Evolutionary conservation across 2,888 invertebrate genomes (phyloP).

Genomic region (Spicauda simplicius): DNA sequence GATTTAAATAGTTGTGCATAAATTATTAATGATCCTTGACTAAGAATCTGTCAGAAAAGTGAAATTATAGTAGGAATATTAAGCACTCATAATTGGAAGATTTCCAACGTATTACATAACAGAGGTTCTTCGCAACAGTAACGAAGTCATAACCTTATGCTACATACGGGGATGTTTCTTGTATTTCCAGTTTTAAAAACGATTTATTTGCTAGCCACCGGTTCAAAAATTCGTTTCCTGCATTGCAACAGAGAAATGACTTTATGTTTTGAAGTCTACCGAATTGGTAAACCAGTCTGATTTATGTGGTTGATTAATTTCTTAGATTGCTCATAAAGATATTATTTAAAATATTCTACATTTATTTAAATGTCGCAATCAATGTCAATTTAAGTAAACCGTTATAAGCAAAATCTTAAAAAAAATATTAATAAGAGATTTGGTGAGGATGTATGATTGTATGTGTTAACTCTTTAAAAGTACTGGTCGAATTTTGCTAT

Average conservation of each 20-base stretch:
- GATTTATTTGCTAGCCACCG: constrained; percentile 10
- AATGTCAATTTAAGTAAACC: too few relatives aligned
- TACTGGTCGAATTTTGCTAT: too few relatives aligned
- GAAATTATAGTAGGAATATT: constrained; percentile 28
- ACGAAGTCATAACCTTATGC: constrained; percentile 20
- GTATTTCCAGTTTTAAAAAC: constrained; percentile 23
- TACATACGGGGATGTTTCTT: constrained; percentile 30
- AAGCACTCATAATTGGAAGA: constrained; percentile 22
- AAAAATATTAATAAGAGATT: too few relatives aligned
- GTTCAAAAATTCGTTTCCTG: constrained; percentile 20
- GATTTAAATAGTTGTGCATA: constrained; percentile 26
- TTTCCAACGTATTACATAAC: constrained; percentile 25
- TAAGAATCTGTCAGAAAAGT: constrained; percentile 15
- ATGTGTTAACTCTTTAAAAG: too few relatives aligned
- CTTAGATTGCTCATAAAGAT: not conserved
- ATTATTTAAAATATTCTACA: too few relatives aligned
- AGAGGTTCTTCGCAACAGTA: constrained; percentile 2
- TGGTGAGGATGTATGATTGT: too few relatives aligned
- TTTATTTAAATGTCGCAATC: not conserved
- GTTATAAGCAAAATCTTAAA: too few relatives aligned
- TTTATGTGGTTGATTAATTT: not conserved
- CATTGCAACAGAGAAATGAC: not conserved
- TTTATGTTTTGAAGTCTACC: not conserved
- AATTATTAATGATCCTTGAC: constrained; percentile 26
- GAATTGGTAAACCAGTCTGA: not conserved